phyloP scores from a whole-genome alignment of 2,797 vertebrate genomes.

The Dipus sagitta region DNA sequence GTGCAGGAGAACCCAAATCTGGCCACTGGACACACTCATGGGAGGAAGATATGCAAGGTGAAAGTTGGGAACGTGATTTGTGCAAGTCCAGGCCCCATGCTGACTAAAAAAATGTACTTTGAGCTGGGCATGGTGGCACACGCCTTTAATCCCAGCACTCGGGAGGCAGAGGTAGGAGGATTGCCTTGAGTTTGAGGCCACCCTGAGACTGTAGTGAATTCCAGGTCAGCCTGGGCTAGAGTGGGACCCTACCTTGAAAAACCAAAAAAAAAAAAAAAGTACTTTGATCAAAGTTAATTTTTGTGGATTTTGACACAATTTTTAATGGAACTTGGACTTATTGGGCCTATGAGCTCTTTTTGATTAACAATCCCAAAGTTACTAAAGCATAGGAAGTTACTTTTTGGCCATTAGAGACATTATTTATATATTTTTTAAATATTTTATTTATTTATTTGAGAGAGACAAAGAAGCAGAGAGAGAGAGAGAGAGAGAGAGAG shows the following conservation, averaged over 20 bases:
- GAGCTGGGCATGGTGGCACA: not conserved
- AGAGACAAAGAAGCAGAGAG: too few species aligned
- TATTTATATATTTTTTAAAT: too few species aligned
- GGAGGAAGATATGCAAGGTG: not conserved
- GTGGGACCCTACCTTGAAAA: too few species aligned
- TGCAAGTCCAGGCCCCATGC: not conserved
- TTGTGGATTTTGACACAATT: not conserved
- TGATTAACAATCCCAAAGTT: constrained; percentile 17
- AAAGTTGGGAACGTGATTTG: constrained; percentile 7
- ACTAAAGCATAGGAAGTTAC: not conserved
- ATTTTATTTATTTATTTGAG: too few species aligned
- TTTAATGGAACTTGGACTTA: not conserved
- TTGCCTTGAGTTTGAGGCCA: too few species aligned
- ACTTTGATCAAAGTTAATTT: not conserved
- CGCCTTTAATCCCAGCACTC: too few species aligned
- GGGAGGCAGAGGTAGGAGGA: too few species aligned
- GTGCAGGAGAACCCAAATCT: not conserved
- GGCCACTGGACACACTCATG: not conserved
- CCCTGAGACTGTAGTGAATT: too few species aligned
- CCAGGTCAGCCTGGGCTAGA: too few species aligned
- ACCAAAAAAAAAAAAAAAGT: not conserved
- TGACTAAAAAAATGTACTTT: not conserved
- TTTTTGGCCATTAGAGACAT: not conserved
- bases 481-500: too few species aligned
- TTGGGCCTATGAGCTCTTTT: not conserved